A percentile compares a stretch with the other conserved stretches of the same genome.
These are phyloP conservation scores for Tinamus guttatus DNA, from an alignment of 2,113 vertebrate species.

Conservation along the genomic window DNA sequence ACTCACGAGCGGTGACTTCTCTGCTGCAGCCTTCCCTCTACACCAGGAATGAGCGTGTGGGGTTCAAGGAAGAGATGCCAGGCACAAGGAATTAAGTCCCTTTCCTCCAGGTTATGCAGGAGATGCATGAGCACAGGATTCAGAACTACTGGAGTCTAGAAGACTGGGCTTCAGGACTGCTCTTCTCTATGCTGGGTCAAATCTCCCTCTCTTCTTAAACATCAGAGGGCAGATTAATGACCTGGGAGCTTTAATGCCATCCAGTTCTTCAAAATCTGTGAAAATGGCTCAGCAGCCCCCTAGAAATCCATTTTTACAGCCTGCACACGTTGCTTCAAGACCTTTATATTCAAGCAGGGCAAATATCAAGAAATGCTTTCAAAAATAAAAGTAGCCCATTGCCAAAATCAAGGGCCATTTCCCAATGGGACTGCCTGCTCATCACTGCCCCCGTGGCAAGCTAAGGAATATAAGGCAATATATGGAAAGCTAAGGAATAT, in stretches of 20 bases:
- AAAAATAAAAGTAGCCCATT: accelerated
- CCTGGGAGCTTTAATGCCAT: not conserved
- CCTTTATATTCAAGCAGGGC: not conserved
- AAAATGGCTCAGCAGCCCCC: not conserved
- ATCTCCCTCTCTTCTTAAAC: not conserved
- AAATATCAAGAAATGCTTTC: not conserved
- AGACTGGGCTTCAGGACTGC: not conserved
- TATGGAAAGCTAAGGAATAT: not conserved
- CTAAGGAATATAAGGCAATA: not conserved
- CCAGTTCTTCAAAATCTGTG: not conserved
- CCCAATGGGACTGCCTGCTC: not conserved
- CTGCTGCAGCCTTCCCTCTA: accelerated
- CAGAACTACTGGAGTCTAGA: not conserved
- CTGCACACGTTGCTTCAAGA: no score
- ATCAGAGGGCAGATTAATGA: not conserved
- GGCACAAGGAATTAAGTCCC: not conserved
- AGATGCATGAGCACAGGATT: not conserved
- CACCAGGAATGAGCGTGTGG: not conserved
- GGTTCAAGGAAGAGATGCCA: not conserved
- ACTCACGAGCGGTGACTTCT: not conserved
- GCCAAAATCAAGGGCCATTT: not conserved
- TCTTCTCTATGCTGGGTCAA: not conserved
- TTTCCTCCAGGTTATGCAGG: not conserved
- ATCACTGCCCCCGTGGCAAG: not conserved
- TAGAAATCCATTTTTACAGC: accelerated